phyloP scores from a whole-genome alignment of 2,113 vertebrate species.

The Apodemus sylvaticus region DNA sequence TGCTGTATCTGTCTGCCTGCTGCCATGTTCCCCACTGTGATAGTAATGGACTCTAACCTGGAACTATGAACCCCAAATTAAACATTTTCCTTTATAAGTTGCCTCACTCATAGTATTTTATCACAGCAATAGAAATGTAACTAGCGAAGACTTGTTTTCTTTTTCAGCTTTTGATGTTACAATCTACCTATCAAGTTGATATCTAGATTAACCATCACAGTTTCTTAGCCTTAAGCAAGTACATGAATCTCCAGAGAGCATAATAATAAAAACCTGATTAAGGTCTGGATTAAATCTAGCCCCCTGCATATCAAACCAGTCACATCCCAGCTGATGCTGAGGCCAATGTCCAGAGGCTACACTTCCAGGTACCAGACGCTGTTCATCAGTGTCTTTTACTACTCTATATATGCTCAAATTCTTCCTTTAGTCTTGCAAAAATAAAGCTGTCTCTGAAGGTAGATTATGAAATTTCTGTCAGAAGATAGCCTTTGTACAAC shows the following conservation, averaged over 20 bases:
- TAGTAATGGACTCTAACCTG: neutral
- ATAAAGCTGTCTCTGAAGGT: neutral
- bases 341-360: neutral
- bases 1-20: neutral
- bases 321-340: too few species aligned
- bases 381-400: neutral
- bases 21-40: neutral
- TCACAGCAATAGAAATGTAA: neutral
- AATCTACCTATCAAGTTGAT: neutral
- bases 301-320: neutral
- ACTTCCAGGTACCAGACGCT: neutral
- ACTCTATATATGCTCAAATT: neutral
- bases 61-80: neutral
- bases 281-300: neutral
- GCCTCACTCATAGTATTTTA: neutral
- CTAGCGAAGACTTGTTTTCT: neutral
- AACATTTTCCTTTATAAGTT: too few species aligned
- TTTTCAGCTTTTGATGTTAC: neutral
- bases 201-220: neutral
- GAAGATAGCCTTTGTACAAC: neutral
- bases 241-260: neutral
- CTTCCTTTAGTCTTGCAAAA: conserved; percentile 21
- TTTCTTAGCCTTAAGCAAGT: neutral
- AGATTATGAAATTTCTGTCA: conserved; percentile 15
- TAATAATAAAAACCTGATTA: neutral